Evolutionary conservation across 2,113 vertebrate species (phyloP).

Genomic region (Pseudopipra pipra): DNA sequence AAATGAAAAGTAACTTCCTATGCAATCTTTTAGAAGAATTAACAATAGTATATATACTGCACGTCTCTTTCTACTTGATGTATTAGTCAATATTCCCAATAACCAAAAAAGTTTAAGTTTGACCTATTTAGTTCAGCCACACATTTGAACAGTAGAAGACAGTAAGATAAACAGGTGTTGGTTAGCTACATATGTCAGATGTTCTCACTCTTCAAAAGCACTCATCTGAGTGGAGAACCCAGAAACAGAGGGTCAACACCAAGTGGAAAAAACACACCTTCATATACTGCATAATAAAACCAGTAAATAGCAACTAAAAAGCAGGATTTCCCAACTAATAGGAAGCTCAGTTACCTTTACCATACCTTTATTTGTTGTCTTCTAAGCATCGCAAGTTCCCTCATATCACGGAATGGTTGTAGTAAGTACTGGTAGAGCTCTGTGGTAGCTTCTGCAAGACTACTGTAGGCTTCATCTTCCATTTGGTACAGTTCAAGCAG

Average conservation of each 20-base stretch:
- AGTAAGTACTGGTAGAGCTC: conserved; percentile 96
- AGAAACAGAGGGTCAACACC: neutral
- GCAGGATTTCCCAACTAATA: neutral
- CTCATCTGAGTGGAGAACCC: neutral
- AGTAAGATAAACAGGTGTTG: neutral
- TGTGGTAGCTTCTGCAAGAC: conserved; percentile 90
- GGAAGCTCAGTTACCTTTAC: neutral
- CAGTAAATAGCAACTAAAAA: neutral
- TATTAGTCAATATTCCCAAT: neutral
- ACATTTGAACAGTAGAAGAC: neutral
- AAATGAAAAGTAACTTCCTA: neutral
- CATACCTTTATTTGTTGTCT: conserved; percentile 97
- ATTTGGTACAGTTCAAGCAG: conserved; percentile 90
- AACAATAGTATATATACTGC: neutral
- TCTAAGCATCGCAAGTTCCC: conserved; percentile 93
- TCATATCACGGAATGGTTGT: conserved; percentile 97
- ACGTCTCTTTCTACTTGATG: neutral
- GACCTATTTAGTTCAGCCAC: neutral
- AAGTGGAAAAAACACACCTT: neutral
- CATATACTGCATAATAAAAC: neutral
- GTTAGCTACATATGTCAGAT: neutral
- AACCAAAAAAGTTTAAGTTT: neutral
- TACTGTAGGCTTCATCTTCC: conserved; percentile 90
- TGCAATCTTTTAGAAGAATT: neutral
- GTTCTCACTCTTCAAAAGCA: neutral